These are phyloP conservation scores for Ctena decussata DNA, from an alignment of 2,888 invertebrate genomes.

Conservation along the genomic window DNA sequence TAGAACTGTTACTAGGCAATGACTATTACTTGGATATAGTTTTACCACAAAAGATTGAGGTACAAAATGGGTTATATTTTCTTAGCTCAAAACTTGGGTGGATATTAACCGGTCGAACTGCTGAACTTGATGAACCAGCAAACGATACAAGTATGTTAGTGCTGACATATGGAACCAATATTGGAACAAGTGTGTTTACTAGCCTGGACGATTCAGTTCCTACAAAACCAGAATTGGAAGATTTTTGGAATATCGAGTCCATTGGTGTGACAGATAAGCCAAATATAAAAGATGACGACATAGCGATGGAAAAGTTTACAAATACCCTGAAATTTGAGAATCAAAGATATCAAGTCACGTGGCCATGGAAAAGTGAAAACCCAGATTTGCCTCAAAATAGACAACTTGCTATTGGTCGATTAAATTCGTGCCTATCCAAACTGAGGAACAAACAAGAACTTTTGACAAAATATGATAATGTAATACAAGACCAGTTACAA, in stretches of 20 bases:
- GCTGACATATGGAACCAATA: constrained; percentile 3
- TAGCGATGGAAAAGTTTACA: constrained; percentile 5
- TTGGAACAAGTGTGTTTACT: background rate
- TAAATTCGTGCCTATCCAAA: background rate
- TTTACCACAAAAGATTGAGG: constrained; percentile 10
- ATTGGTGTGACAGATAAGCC: constrained; percentile 39
- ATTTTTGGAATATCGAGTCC: constrained; percentile 48
- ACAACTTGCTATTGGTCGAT: constrained; percentile 10
- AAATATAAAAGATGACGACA: constrained; percentile 7
- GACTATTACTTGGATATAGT: constrained; percentile 25
- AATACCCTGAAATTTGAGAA: constrained; percentile 24
- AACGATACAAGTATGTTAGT: constrained; percentile 13
- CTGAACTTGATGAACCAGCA: background rate
- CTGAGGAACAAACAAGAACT: constrained; percentile 31
- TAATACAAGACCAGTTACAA: constrained; percentile 24
- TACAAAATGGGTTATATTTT: constrained; percentile 23
- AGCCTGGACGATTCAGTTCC: constrained; percentile 23
- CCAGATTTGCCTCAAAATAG: constrained; percentile 23
- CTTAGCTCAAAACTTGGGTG: constrained; percentile 16
- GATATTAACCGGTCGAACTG: constrained; percentile 13
- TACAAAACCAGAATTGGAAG: constrained; percentile 34
- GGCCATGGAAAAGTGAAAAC: constrained; percentile 31
- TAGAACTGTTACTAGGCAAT: constrained; percentile 30
- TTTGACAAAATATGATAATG: constrained; percentile 2
- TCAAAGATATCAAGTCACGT: constrained; percentile 13